Evolutionary conservation across 23 tunicate species (phyloP), one percentile per base, ranked within the genome.

Genomic region (Styela clava): DNA sequence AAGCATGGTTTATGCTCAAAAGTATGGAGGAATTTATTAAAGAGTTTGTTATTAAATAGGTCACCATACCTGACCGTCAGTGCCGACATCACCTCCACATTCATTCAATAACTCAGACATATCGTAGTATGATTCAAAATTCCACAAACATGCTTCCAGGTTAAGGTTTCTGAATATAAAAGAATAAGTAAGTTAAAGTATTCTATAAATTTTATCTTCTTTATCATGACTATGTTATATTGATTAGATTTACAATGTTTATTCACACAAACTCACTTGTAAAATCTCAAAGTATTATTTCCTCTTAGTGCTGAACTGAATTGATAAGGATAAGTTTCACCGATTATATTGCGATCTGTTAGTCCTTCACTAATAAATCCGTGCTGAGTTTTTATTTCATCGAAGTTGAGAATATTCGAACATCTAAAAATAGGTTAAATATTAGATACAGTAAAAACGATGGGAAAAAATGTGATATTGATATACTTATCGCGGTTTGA

Each of bases 81-180:
- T 95, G 52, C 84, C 88, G 35, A 86, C 85, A 25, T 74, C 70
- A 7, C 96, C 99, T 29, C 99, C 99, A 62, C 99, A 95, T 79
- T 90, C 96, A 22, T 78, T 79, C 76, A 89, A 69, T 5, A 95
- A 79, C 70, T 95, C 99, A 2, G 99, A 87, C 99, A 95, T 89
- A 67, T 95, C 99, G 69, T 86, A 95, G 80, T 79, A 95, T 20
- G 92, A 76, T 0, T 86, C 85, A 80, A 95, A 95, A 63, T 86
- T 86, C 99, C 99, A 95, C 72, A 95, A 35, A 68, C 99, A 95
- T 56, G 99, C 96, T 74, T 95, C 99, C 67, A 87, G 78, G 69
- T 95, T 95, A 80, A 95, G 62, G 78, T 95, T 95, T 69, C 96
- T 93, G 61, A 37, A 76, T 0, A 52, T 37, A 52, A 24, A 21